phyloP scores from a whole-genome alignment of 2,797 vertebrate genomes.

The Chromis chromis region DNA sequence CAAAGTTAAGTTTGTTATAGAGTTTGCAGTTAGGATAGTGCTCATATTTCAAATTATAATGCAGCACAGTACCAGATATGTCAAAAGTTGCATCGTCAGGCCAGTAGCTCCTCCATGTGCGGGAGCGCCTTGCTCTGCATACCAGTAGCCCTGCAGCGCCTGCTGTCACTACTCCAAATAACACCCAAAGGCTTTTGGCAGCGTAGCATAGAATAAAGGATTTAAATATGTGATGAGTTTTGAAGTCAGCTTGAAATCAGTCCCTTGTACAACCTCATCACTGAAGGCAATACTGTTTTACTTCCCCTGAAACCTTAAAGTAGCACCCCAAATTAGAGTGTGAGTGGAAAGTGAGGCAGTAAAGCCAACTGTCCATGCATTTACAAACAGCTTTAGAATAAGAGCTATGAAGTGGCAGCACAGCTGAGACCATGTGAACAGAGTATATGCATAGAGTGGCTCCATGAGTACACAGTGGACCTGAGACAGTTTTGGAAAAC shows the following conservation, averaged over 20 bases:
- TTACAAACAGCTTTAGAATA: constrained; percentile 1
- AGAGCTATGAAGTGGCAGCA: neutral
- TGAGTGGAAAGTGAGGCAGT: neutral
- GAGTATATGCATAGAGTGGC: constrained; percentile 2
- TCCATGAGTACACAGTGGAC: constrained; percentile 17
- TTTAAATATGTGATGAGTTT: constrained; percentile 59
- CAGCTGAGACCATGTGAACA: constrained; percentile 8
- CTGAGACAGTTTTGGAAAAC: constrained; percentile 46
- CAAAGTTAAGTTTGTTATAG: constrained; percentile 34
- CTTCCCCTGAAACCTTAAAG: constrained; percentile 11
- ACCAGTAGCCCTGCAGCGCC: constrained; percentile 35
- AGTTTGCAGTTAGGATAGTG: constrained; percentile 26
- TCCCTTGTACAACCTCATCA: constrained; percentile 6
- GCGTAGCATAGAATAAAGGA: constrained; percentile 23
- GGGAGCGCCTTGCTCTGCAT: constrained; percentile 45
- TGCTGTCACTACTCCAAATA: constrained; percentile 54
- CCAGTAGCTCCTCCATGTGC: constrained; percentile 40
- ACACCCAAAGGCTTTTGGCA: constrained; percentile 46
- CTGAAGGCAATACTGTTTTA: constrained; percentile 9
- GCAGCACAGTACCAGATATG: constrained; percentile 60
- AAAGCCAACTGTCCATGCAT: constrained; percentile 11
- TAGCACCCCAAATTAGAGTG: neutral
- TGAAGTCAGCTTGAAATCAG: constrained; percentile 34
- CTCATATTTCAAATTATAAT: constrained; percentile 58
- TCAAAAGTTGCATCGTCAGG: constrained; percentile 66